Evolutionary conservation across 2,113 vertebrate species (phyloP), one percentile per base, ranked within the genome.

Genomic region (Chaetodon auriga): DNA sequence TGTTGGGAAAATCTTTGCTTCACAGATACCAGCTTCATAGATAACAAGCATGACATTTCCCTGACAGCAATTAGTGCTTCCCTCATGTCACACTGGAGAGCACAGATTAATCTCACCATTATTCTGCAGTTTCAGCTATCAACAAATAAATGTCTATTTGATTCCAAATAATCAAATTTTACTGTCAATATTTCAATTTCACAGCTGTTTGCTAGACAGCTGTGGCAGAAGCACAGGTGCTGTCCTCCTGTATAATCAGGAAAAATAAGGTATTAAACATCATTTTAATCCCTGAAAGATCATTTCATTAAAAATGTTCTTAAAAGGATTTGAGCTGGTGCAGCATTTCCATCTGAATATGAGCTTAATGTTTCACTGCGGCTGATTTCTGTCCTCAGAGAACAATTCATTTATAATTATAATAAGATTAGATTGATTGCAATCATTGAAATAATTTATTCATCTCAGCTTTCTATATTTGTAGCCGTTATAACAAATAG

Each of bases 11-110:
- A 61, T 85, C 49, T 66, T 55, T 51, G 23, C 81, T 74, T 57
- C 43, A 45, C 25, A 84, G 74, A 75, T 46, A 60, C 23, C 9
- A 63, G 54, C 21, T 45, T 41, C n/a, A 53, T 25, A 43, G 62
- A 81, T 55, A 81, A 86, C 46, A 23, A 81, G 60, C 74, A 19
- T 79, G 63, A 83, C 78, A 71, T 91, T 86, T 87, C 46, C 64
- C 63, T 80, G 78, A 80, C 83, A 80, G 78, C 65, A 80, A 88
- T 82, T 82, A 78, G 60, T 8, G 43, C 57, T 6, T 72, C 53
- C 66, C 64, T 66, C 38, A 21, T 80, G 83, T 77, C 35, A 30
- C 1, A n/a, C 35, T 74, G 53, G 3, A 25, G 18, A 71, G 49
- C 76, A 43, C 51, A 30, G 55, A 81, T 41, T 43, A 73, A 68